These are phyloP conservation scores for Tuta absoluta DNA, from an alignment of 2,888 invertebrate species.

Conservation along the genomic window DNA sequence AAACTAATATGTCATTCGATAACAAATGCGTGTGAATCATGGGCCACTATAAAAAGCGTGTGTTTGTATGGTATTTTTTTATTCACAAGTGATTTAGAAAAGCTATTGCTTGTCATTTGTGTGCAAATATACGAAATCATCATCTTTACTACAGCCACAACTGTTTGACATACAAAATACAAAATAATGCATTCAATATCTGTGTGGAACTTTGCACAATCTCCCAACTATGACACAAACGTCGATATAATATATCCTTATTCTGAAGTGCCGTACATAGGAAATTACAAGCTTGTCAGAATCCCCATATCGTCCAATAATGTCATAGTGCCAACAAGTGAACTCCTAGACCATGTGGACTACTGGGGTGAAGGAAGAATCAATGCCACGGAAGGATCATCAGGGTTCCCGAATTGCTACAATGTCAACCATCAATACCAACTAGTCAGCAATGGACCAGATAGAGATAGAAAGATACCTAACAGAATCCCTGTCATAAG, in stretches of 20 bases:
- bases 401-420: constrained; percentile 50
- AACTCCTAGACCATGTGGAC: constrained; percentile 48
- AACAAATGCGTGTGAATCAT: neutral
- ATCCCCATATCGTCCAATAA: constrained; percentile 38
- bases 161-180: neutral
- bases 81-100: neutral
- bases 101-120: too few relatives aligned
- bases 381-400: constrained; percentile 32
- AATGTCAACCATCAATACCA: constrained; percentile 52
- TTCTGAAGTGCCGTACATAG: constrained; percentile 53
- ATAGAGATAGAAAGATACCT: constrained; percentile 49
- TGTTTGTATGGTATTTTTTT: neutral
- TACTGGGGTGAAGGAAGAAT: constrained; percentile 58
- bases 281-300: constrained; percentile 48
- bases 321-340: constrained; percentile 9
- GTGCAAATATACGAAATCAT: too few relatives aligned
- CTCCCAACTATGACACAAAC: constrained; percentile 48
- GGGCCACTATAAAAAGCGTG: neutral
- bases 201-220: constrained; percentile 31
- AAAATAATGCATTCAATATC: constrained; percentile 24
- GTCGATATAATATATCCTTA: constrained; percentile 48
- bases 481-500: constrained; percentile 51
- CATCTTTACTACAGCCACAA: neutral
- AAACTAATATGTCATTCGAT: neutral
- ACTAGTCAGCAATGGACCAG: constrained; percentile 51